Evolutionary conservation across 2,888 invertebrate species (phyloP).

Genomic region (Cataglyphis livida): DNA sequence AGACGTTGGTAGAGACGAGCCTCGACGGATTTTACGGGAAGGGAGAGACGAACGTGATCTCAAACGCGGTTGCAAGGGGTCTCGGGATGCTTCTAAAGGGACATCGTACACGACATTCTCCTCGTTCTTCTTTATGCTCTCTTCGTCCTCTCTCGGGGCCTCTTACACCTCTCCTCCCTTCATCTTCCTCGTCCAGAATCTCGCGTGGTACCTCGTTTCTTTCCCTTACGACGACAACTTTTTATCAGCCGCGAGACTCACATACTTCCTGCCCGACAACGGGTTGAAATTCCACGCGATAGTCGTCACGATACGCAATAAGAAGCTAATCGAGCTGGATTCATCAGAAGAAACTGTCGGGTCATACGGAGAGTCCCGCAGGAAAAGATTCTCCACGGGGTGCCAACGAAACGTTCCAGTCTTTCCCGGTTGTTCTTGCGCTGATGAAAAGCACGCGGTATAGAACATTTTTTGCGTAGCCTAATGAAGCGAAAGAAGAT

Average conservation of each 20-base stretch:
- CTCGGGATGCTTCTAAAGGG: constrained; percentile 40
- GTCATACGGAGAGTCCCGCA: constrained; percentile 58
- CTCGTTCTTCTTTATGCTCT: constrained; percentile 19
- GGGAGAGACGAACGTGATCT: constrained; percentile 53
- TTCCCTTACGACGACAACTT: constrained; percentile 72
- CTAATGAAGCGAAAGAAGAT: constrained; percentile 42
- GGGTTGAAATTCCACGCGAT: constrained; percentile 75
- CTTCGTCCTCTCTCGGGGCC: constrained; percentile 33
- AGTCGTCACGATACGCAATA: constrained; percentile 73
- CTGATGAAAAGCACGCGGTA: constrained; percentile 50
- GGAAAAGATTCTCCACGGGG: constrained; percentile 66
- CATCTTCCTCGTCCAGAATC: not conserved
- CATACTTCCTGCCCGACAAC: constrained; percentile 78
- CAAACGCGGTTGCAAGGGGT: constrained; percentile 41
- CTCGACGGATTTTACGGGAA: constrained; percentile 33
- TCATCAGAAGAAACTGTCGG: constrained; percentile 26
- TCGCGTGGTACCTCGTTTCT: constrained; percentile 57
- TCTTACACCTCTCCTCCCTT: not conserved
- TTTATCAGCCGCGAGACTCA: constrained; percentile 73
- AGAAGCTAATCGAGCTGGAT: constrained; percentile 72
- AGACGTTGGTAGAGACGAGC: constrained; percentile 36
- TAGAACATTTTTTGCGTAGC: constrained; percentile 16
- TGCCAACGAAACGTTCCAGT: constrained; percentile 54
- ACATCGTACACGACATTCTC: constrained; percentile 61
- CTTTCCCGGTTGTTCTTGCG: constrained; percentile 26